Evolutionary conservation across 2,888 invertebrate species (phyloP).

Genomic region (Synergus umbraculus): DNA sequence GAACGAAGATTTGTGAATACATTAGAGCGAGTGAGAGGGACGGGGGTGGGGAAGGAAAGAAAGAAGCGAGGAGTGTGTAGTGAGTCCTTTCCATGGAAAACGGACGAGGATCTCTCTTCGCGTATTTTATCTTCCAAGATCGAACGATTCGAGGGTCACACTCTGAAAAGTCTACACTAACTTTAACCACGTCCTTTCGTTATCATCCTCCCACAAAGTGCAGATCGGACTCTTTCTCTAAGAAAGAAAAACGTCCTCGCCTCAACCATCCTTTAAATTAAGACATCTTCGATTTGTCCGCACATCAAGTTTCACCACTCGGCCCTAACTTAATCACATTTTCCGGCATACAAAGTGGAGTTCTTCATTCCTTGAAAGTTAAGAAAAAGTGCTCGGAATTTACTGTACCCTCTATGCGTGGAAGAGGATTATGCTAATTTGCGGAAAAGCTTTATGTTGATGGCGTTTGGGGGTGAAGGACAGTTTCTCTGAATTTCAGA

Average conservation of each 20-base stretch:
- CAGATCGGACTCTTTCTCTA: slow-evolving; percentile 21
- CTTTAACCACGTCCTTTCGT: slow-evolving; percentile 27
- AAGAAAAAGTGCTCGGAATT: slow-evolving; percentile 28
- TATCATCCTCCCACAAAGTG: slow-evolving; percentile 33
- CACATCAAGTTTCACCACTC: background rate
- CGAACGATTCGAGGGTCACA: slow-evolving; percentile 53
- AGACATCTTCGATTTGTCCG: slow-evolving; percentile 30
- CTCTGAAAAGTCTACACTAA: slow-evolving; percentile 57
- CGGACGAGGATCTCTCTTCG: slow-evolving; percentile 59
- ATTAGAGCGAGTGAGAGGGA: slow-evolving; percentile 72
- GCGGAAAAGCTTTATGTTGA: slow-evolving; percentile 35
- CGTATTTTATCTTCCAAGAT: slow-evolving; percentile 69
- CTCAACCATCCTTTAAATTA: slow-evolving; percentile 37
- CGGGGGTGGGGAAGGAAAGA: slow-evolving; percentile 53
- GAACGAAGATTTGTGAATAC: slow-evolving; percentile 77
- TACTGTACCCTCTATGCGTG: slow-evolving; percentile 11
- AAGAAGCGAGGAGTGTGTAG: slow-evolving; percentile 53
- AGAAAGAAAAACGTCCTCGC: slow-evolving; percentile 36
- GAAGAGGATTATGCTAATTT: slow-evolving; percentile 36
- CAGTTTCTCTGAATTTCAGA: background rate
- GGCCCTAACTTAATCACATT: background rate
- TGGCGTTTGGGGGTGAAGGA: background rate
- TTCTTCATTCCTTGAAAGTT: background rate
- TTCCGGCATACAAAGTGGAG: slow-evolving; percentile 1
- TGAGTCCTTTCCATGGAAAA: slow-evolving; percentile 54